Evolutionary conservation across 2,888 invertebrate genomes (phyloP).

Genomic region (Neocrepidodera transversa): DNA sequence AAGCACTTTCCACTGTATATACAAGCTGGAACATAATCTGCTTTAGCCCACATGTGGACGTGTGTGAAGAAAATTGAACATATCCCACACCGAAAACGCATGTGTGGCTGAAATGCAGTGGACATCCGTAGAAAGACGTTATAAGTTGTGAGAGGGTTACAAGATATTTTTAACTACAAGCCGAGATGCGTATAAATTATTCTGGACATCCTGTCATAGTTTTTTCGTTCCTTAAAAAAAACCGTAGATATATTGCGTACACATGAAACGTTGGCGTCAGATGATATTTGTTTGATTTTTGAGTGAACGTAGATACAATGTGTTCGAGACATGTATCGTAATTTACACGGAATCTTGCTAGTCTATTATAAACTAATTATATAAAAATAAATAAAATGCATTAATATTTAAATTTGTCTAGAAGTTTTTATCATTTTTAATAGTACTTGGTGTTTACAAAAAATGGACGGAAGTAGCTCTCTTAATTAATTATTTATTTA

Average conservation of each 20-base stretch:
- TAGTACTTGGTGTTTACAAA: too few relatives aligned
- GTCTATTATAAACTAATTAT: too few relatives aligned
- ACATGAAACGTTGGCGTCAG: constrained; percentile 23
- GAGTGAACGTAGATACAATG: neutral
- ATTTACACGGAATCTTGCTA: neutral
- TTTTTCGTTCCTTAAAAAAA: constrained; percentile 26
- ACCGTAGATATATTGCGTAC: constrained; percentile 26
- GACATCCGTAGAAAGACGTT: constrained; percentile 47
- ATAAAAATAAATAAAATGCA: too few relatives aligned
- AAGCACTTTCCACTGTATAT: constrained; percentile 1
- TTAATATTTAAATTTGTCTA: too few relatives aligned
- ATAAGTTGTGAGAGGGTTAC: constrained; percentile 49
- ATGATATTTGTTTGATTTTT: constrained; percentile 28
- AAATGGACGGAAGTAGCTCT: too few relatives aligned
- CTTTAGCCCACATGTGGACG: constrained; percentile 53
- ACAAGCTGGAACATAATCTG: constrained; percentile 14
- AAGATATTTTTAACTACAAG: constrained; percentile 51
- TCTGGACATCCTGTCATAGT: constrained; percentile 40
- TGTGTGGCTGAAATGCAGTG: constrained; percentile 47
- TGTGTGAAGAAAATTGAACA: constrained; percentile 56
- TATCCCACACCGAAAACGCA: constrained; percentile 47
- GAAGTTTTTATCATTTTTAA: too few relatives aligned
- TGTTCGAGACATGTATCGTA: neutral
- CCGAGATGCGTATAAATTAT: constrained; percentile 45
- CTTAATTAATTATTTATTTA: too few relatives aligned